These are phyloP conservation scores for Portunus trituberculatus DNA, from an alignment of 1,140 invertebrate genomes.

Conservation along the genomic window DNA sequence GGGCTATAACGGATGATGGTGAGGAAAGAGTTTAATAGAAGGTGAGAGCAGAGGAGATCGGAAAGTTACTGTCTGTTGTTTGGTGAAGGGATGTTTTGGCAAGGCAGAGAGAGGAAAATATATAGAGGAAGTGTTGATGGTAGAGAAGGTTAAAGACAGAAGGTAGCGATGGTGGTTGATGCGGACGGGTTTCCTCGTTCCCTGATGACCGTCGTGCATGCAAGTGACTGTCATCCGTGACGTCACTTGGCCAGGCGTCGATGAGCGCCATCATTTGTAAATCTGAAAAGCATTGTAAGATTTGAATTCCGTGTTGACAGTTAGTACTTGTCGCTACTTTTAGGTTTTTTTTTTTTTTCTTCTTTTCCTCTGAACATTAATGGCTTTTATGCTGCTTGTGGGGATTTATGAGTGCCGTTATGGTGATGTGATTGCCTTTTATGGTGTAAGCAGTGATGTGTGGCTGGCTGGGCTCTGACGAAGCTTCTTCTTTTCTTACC, in stretches of 20 bases:
- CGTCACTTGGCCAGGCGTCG: background rate
- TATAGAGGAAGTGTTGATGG: too few species aligned
- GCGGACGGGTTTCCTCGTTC: background rate
- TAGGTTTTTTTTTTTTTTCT: background rate
- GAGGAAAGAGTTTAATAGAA: background rate
- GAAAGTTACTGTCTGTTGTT: background rate
- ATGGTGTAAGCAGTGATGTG: conserved; percentile 10
- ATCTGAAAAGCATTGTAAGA: background rate
- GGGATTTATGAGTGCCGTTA: conserved; percentile 3
- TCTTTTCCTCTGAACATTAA: background rate
- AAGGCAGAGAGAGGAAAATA: too few species aligned
- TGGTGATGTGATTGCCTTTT: background rate
- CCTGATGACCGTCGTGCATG: background rate
- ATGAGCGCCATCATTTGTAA: background rate
- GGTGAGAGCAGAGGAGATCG: background rate
- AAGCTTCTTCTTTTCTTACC: background rate
- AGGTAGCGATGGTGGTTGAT: too few species aligned
- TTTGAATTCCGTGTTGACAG: background rate
- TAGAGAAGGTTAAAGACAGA: too few species aligned
- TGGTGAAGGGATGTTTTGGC: too few species aligned
- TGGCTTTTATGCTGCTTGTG: background rate
- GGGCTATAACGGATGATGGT: too few species aligned
- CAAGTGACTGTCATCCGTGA: background rate
- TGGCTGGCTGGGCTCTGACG: background rate
- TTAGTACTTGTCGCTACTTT: background rate